Percentiles rank a stretch among this genome's conserved stretches.
phyloP scores from a whole-genome alignment of 2,797 vertebrate genomes.

The Crocidura indochinensis region DNA sequence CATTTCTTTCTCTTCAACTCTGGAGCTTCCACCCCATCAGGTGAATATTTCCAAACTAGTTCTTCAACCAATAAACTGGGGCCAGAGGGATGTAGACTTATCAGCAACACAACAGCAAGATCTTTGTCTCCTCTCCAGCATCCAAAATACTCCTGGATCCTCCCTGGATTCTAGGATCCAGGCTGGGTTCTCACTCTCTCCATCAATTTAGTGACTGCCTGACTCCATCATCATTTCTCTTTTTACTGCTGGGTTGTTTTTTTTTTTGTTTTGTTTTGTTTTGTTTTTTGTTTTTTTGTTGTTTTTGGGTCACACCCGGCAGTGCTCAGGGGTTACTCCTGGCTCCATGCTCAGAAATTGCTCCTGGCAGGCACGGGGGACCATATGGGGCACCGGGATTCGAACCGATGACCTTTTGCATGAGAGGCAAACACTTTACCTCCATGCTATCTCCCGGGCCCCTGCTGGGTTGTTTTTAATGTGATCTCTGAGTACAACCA shows the following conservation, averaged over 20 bases:
- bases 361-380: too few relatives aligned
- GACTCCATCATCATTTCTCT: background rate
- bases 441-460: too few relatives aligned
- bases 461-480: background rate
- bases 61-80: background rate
- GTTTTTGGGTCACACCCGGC: too few relatives aligned
- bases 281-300: too few relatives aligned
- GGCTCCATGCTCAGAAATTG: too few relatives aligned
- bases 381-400: too few relatives aligned
- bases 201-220: conserved; percentile 27
- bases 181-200: background rate
- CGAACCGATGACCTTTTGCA: too few relatives aligned
- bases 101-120: background rate
- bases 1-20: background rate
- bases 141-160: background rate
- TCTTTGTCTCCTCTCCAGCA: background rate
- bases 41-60: background rate
- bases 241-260: background rate
- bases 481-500: conserved; percentile 10
- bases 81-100: background rate
- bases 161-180: background rate
- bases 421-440: too few relatives aligned
- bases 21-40: too few relatives aligned
- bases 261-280: too few relatives aligned
- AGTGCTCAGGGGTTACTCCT: too few relatives aligned